Evolutionary conservation across 1,140 invertebrate genomes (phyloP).

Genomic region (Caenorhabditis briggsae): DNA sequence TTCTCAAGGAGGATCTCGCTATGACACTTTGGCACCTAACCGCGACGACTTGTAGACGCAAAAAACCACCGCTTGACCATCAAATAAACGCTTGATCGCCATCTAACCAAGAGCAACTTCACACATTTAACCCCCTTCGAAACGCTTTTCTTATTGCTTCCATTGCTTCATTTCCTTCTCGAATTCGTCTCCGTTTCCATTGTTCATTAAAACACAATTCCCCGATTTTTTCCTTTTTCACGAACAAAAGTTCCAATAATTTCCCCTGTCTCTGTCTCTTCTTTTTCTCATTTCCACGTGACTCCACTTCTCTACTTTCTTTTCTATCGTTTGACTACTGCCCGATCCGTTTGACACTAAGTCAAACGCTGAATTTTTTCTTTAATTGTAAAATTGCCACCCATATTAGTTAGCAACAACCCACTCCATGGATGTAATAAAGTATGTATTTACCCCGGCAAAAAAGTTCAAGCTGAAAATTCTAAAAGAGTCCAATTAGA

Average conservation of each 20-base stretch:
- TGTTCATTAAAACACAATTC: background rate
- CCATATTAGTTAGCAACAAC: conserved; percentile 15
- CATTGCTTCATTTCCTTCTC: background rate
- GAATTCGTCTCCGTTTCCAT: background rate
- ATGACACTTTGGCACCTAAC: conserved; percentile 53
- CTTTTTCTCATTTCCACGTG: conserved; percentile 24
- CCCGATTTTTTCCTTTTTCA: background rate
- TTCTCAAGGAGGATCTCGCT: conserved; percentile 54
- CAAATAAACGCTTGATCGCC: conserved; percentile 4
- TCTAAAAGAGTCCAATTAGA: background rate
- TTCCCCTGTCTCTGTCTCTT: background rate
- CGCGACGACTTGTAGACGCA: conserved; percentile 48
- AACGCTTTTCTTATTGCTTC: background rate
- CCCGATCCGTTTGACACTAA: conserved; percentile 43
- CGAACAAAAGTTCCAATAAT: background rate
- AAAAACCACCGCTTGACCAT: conserved; percentile 7
- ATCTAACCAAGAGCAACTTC: conserved; percentile 37
- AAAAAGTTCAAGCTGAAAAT: conserved; percentile 2
- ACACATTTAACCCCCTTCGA: conserved; percentile 13
- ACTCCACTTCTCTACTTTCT: conserved; percentile 2
- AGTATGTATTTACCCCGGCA: conserved; percentile 22
- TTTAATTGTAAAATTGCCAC: conserved; percentile 1
- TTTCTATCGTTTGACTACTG: conserved; percentile 56
- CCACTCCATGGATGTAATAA: conserved; percentile 8
- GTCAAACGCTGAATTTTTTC: background rate